Conservation (phyloP, 2,113 vertebrate species). For the Spea multiplicata region DNA sequence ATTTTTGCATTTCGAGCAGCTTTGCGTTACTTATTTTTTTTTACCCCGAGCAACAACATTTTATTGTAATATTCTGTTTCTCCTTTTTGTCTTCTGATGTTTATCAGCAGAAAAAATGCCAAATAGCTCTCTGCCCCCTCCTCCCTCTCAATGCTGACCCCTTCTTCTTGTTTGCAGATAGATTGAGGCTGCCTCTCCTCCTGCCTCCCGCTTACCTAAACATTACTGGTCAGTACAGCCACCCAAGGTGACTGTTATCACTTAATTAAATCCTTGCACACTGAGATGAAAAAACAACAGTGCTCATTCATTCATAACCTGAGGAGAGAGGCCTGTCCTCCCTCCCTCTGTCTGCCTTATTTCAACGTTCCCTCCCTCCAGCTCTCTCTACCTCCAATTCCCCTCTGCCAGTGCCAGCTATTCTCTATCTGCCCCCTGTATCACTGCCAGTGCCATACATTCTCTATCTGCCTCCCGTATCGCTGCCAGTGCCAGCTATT, state of each 20-base stretch:
- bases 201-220: conserved; percentile 85
- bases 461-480: too few species aligned
- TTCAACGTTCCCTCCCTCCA: conserved; percentile 31
- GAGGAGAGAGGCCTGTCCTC: conserved; percentile 65
- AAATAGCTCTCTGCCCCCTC: conserved; percentile 60
- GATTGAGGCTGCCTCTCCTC: conserved; percentile 81
- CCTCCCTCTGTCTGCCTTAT: conserved; percentile 46
- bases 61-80: conserved; percentile 23
- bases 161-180: conserved; percentile 73
- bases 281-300: conserved; percentile 86
- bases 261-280: conserved; percentile 89
- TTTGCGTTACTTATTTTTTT: not conserved
- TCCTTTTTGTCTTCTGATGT: conserved; percentile 64
- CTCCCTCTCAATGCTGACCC: conserved; percentile 19
- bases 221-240: conserved; percentile 86
- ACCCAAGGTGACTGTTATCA: conserved; percentile 93
- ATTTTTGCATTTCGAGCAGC: not conserved
- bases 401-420: conserved; percentile 23
- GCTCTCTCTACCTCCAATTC: conserved; percentile 4
- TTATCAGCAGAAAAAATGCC: conserved; percentile 73
- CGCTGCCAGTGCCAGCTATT: too few species aligned
- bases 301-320: conserved; percentile 82
- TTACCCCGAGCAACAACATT: not conserved
- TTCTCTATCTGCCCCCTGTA: conserved; percentile 34
- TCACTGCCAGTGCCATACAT: not conserved